phyloP scores from a whole-genome alignment of 2,888 invertebrate genomes.

The Acronicta alni region DNA sequence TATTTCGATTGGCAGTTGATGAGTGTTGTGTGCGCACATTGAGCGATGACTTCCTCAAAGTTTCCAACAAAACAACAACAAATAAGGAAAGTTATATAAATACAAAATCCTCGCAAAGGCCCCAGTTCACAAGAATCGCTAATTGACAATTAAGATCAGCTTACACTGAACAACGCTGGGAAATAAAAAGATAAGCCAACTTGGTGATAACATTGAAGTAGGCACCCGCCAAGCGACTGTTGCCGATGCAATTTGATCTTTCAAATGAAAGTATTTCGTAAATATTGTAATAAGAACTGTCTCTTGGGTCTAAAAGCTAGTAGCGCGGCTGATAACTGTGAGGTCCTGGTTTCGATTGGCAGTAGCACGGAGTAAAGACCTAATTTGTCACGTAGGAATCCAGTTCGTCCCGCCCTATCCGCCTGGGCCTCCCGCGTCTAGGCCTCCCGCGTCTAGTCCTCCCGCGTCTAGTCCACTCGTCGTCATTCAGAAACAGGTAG shows the following conservation, averaged over 20 bases:
- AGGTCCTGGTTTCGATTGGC: too few relatives aligned
- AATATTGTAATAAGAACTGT: too few relatives aligned
- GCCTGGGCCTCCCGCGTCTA: too few relatives aligned
- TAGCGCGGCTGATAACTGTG: too few relatives aligned
- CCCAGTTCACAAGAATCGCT: constrained; percentile 28
- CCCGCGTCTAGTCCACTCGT: too few relatives aligned
- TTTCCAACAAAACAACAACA: constrained; percentile 28
- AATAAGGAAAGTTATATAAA: constrained; percentile 40
- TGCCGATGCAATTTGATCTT: background rate
- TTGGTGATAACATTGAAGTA: constrained; percentile 4
- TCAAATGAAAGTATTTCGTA: background rate
- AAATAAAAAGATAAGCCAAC: constrained; percentile 8
- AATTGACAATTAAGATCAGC: constrained; percentile 56
- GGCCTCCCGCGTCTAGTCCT: too few relatives aligned
- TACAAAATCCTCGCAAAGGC: constrained; percentile 37
- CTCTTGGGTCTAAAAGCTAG: too few relatives aligned
- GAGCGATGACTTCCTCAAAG: constrained; percentile 35
- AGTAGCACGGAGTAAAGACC: too few relatives aligned
- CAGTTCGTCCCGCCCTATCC: too few relatives aligned
- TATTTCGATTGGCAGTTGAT: constrained; percentile 24
- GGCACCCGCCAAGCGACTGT: too few relatives aligned
- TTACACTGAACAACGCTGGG: constrained; percentile 21
- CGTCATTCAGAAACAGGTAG: too few relatives aligned
- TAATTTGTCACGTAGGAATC: too few relatives aligned
- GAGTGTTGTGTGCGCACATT: constrained; percentile 9